phyloP scores from a whole-genome alignment of 37 sponge, comb jelly and placozoan genomes.

The Chondrosia reniformis region DNA sequence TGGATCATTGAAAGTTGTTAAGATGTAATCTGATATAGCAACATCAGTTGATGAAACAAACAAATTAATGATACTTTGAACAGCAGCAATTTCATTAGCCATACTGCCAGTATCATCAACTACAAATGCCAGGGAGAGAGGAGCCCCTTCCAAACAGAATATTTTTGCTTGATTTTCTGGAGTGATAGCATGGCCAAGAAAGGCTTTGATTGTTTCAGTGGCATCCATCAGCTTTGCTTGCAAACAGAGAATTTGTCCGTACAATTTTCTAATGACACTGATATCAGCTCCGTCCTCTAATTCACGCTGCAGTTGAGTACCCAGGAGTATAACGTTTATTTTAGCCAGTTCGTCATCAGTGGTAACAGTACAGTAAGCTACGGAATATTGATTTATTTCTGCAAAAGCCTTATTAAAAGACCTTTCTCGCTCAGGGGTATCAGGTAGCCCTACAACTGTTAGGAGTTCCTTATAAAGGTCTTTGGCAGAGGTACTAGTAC shows the following conservation, averaged over 20 bases:
- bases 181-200: neutral
- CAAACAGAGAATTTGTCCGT: neutral
- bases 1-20: no score
- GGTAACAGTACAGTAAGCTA: neutral
- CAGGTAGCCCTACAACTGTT: neutral
- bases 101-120: slow-evolving; percentile 35
- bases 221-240: no score
- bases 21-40: slow-evolving; percentile 12
- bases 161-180: slow-evolving; percentile 2
- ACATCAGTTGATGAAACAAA: neutral
- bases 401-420: neutral
- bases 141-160: slow-evolving; percentile 3
- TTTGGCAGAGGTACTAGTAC: no score
- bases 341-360: neutral
- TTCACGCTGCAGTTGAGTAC: neutral
- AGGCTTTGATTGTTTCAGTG: neutral
- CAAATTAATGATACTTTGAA: neutral
- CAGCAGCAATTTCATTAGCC: slow-evolving; percentile 15
- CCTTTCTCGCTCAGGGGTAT: neutral
- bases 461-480: neutral
- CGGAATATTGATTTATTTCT: neutral
- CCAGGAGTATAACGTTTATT: no score
- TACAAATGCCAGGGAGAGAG: slow-evolving; percentile 13
- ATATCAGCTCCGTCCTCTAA: neutral
- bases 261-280: neutral